Evolutionary conservation across 1,140 invertebrate genomes (phyloP).

Genomic region (Bicyclus anynana): DNA sequence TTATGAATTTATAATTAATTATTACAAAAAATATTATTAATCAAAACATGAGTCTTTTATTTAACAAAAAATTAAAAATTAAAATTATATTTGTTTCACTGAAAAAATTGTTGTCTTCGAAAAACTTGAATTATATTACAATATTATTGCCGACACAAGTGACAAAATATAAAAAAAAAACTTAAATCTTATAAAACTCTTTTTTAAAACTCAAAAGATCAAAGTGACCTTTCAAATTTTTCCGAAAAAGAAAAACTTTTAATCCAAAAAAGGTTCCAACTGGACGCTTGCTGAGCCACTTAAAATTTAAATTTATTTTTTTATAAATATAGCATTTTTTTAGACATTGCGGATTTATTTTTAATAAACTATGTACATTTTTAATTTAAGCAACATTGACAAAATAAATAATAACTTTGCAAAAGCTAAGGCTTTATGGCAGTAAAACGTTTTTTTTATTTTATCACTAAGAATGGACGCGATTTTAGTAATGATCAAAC

Average conservation of each 20-base stretch:
- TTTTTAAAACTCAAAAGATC: constrained; percentile 25
- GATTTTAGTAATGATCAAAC: no score
- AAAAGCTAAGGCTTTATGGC: not conserved
- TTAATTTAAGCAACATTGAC: constrained; percentile 6
- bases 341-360: not conserved
- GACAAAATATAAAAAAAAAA: constrained; percentile 27
- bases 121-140: constrained; percentile 23
- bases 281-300: not conserved
- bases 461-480: not conserved
- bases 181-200: not conserved
- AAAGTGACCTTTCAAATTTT: constrained; percentile 18
- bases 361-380: not conserved
- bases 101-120: constrained; percentile 36
- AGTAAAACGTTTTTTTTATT: not conserved
- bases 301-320: not conserved
- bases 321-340: not conserved
- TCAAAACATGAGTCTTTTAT: no score
- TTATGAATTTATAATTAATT: no score
- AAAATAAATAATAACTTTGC: not conserved
- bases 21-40: no score
- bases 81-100: no score
- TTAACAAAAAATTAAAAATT: no score
- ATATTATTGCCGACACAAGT: constrained; percentile 33
- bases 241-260: constrained; percentile 1
- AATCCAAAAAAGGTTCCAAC: constrained; percentile 11